Percentiles rank a stretch among this genome's conserved stretches.
Conservation (phyloP, 2,888 invertebrate genomes). For the Papilio protenor region DNA sequence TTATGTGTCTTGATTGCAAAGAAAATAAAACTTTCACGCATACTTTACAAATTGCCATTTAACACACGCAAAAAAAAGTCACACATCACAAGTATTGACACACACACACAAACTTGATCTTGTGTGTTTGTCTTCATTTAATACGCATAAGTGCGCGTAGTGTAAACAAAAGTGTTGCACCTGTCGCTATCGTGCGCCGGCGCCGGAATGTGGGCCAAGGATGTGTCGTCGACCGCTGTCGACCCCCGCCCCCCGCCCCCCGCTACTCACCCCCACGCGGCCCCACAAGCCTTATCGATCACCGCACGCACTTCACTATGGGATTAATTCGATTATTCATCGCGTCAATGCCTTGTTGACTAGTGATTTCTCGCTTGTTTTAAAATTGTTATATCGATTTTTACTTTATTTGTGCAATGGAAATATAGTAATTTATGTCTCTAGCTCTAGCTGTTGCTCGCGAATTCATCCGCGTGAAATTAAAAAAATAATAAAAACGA, state of each 20-base stretch:
- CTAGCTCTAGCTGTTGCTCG: no score
- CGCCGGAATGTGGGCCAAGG: conserved; percentile 64
- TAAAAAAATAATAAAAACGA: no score
- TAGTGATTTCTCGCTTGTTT: background rate
- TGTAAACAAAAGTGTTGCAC: conserved; percentile 46
- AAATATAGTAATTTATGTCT: no score
- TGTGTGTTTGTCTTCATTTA: conserved; percentile 12
- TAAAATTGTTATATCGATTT: background rate
- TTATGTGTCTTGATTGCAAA: background rate
- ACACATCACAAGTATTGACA: background rate
- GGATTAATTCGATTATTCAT: background rate
- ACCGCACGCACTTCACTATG: conserved; percentile 21
- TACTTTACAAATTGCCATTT: background rate
- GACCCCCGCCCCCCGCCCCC: conserved; percentile 35
- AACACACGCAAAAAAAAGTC: background rate
- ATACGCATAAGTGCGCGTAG: conserved; percentile 22
- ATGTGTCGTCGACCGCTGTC: conserved; percentile 56
- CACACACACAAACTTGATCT: background rate
- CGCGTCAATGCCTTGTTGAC: background rate
- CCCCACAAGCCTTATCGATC: conserved; percentile 30
- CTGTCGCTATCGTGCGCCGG: conserved; percentile 43
- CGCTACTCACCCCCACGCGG: conserved; percentile 37
- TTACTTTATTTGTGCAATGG: background rate
- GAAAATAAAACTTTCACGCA: no score
- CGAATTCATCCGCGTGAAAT: no score